Percentiles rank a stretch among this genome's conserved stretches.
Evolutionary conservation across 2,888 invertebrate species (phyloP).

Genomic region (Ganaspis brasiliensis): DNA sequence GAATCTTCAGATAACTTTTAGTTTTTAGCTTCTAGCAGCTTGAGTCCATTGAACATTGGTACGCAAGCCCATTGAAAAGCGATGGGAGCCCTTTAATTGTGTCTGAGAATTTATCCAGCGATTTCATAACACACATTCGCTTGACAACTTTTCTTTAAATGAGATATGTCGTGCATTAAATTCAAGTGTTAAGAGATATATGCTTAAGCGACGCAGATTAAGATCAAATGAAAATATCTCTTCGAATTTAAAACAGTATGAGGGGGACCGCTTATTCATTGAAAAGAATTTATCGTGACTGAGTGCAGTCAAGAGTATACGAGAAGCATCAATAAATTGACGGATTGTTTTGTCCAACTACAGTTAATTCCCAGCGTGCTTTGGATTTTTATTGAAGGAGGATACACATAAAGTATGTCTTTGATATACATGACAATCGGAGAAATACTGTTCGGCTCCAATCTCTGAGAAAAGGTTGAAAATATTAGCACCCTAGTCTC

Average conservation of each 20-base stretch:
- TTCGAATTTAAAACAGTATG: neutral
- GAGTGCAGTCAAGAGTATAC: neutral
- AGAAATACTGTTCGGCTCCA: no score
- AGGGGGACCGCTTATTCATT: neutral
- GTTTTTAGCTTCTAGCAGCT: constrained; percentile 25
- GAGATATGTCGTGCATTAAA: constrained; percentile 3
- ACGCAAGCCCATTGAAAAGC: constrained; percentile 24
- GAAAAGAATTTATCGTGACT: neutral
- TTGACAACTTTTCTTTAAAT: constrained; percentile 30
- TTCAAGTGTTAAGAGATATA: neutral
- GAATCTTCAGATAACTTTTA: constrained; percentile 1
- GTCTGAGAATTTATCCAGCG: neutral
- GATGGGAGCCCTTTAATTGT: constrained; percentile 14
- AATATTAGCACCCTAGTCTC: no score
- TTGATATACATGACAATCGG: no score
- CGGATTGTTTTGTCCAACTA: constrained; percentile 5
- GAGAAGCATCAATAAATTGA: neutral
- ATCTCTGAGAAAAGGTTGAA: no score
- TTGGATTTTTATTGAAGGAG: no score
- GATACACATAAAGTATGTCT: no score
- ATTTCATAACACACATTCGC: constrained; percentile 2
- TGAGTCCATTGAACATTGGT: constrained; percentile 30
- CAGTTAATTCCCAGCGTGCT: neutral
- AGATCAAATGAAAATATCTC: neutral
- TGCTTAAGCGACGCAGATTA: neutral